Conservation (phyloP, 2,888 invertebrate species). For the Hermaeophaga mercurialis region DNA sequence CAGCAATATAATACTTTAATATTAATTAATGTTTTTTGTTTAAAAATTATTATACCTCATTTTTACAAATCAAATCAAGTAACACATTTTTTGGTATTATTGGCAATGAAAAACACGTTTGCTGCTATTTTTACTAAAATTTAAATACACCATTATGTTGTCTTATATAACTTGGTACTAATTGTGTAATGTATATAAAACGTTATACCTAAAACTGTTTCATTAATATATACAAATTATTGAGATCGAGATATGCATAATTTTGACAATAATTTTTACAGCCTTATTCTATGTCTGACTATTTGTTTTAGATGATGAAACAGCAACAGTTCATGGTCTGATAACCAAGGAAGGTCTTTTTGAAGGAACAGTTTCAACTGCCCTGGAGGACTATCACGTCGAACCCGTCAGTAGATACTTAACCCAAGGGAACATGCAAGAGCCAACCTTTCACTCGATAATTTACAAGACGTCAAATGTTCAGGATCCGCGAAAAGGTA, state of each 20-base stretch:
- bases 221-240: too few relatives aligned
- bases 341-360: conserved; percentile 86
- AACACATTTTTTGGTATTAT: too few relatives aligned
- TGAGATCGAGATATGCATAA: neutral
- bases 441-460: conserved; percentile 73
- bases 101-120: too few relatives aligned
- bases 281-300: conserved; percentile 1
- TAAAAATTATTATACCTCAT: too few relatives aligned
- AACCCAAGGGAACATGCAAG: conserved; percentile 18
- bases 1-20: too few relatives aligned
- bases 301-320: conserved; percentile 76
- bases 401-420: conserved; percentile 76
- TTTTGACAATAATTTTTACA: neutral
- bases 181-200: too few relatives aligned
- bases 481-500: conserved; percentile 56
- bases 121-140: too few relatives aligned
- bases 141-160: too few relatives aligned
- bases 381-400: conserved; percentile 80
- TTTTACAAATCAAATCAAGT: too few relatives aligned
- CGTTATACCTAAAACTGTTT: too few relatives aligned
- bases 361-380: conserved; percentile 84
- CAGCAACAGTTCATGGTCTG: conserved; percentile 81
- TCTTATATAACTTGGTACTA: too few relatives aligned
- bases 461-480: conserved; percentile 85
- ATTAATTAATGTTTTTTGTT: too few relatives aligned